phyloP scores from a whole-genome alignment of 2,888 invertebrate species.

The Alsophila aescularia region DNA sequence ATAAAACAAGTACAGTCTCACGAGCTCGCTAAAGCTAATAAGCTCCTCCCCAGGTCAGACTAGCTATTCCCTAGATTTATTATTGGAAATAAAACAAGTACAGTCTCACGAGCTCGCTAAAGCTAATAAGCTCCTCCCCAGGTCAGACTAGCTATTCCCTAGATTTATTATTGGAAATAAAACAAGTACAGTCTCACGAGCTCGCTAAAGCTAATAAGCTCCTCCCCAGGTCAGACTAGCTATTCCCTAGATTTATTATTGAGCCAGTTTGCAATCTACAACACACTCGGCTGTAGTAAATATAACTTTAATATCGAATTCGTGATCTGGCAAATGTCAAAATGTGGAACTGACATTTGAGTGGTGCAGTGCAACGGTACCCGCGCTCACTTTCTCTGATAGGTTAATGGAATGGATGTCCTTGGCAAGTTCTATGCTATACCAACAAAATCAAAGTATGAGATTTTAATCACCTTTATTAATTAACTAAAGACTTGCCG shows the following conservation, averaged over 20 bases:
- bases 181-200: conserved; percentile 8
- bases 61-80: no score
- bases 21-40: no score
- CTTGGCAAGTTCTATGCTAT: conserved; percentile 1
- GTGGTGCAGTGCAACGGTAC: conserved; percentile 46
- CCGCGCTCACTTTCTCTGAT: conserved; percentile 30
- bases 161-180: no score
- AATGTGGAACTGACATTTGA: conserved; percentile 65
- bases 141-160: no score
- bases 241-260: conserved; percentile 23
- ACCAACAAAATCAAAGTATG: no score
- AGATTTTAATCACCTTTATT: no score
- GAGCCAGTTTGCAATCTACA: conserved; percentile 38
- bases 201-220: conserved; percentile 34
- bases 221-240: conserved; percentile 7
- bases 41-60: no score
- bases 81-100: no score
- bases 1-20: no score
- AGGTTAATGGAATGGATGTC: conserved; percentile 1
- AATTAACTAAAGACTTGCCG: no score
- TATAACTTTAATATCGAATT: conserved; percentile 45
- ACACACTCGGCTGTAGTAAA: conserved; percentile 35
- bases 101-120: no score
- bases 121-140: no score
- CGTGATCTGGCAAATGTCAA: conserved; percentile 69